A percentile compares a stretch with the other conserved stretches of the same genome.
phyloP scores from a whole-genome alignment of 2,797 vertebrate genomes.

The Crax fasciolata region DNA sequence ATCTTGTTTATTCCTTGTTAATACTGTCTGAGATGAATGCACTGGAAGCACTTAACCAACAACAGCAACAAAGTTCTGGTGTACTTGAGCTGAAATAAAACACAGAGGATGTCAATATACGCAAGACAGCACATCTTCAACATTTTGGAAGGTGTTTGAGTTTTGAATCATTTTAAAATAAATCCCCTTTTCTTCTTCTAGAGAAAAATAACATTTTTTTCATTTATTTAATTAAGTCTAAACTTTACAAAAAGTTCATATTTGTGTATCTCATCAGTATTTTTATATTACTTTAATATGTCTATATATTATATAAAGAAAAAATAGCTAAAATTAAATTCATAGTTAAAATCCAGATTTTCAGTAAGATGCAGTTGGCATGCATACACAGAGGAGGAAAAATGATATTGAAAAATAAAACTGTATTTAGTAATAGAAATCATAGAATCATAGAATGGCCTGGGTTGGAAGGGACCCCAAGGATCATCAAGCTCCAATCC shows the following conservation, averaged over 20 bases:
- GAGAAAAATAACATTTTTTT: background rate
- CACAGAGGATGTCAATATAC: background rate
- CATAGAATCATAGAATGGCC: background rate
- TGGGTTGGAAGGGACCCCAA: no score
- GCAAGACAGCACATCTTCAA: background rate
- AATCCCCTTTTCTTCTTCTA: background rate
- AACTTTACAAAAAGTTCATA: background rate
- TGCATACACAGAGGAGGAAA: background rate
- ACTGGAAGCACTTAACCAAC: slow-evolving; percentile 36
- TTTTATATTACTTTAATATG: background rate
- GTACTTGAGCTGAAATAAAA: background rate
- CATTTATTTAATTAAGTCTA: background rate
- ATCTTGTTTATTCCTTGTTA: slow-evolving; percentile 49
- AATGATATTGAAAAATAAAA: background rate
- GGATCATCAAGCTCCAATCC: no score
- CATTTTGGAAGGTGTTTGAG: background rate
- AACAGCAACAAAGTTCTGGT: slow-evolving; percentile 30
- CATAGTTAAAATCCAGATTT: background rate
- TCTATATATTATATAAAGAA: background rate
- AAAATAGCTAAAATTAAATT: background rate
- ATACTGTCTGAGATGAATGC: slow-evolving; percentile 5
- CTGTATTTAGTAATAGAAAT: background rate
- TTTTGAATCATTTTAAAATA: background rate
- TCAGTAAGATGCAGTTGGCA: background rate
- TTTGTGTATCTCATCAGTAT: background rate